Conservation (phyloP, 2,797 vertebrate species). For the Arnoldichthys spilopterus region DNA sequence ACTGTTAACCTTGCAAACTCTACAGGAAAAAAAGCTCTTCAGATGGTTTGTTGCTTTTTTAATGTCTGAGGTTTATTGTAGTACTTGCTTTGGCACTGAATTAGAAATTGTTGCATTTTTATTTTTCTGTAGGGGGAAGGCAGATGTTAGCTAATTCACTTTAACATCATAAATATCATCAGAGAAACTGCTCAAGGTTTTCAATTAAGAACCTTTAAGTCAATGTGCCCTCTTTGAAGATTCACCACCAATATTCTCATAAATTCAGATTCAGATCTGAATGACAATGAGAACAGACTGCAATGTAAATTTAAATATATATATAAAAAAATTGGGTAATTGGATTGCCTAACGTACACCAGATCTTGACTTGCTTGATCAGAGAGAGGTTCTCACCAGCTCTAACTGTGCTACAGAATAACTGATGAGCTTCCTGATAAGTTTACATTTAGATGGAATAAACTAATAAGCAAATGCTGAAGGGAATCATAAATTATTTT, state of each 20-base stretch:
- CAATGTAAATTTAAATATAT: background rate
- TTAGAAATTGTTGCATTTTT: no score
- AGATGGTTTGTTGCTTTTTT: no score
- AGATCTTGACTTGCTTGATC: background rate
- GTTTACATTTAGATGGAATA: constrained; percentile 46
- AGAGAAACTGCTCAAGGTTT: no score
- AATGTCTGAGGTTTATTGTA: no score
- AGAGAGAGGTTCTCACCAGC: constrained; percentile 10
- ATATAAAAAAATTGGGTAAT: no score
- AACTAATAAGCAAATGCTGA: constrained; percentile 17
- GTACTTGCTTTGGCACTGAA: no score
- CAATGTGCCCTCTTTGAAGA: background rate
- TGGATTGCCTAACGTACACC: background rate
- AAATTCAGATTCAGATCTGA: constrained; percentile 10
- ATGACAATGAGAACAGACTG: background rate
- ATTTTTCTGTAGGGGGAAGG: no score
- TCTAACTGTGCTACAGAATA: constrained; percentile 4
- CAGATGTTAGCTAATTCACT: background rate
- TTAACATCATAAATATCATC: background rate
- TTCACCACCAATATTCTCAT: background rate
- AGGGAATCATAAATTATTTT: constrained; percentile 17
- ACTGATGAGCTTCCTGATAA: constrained; percentile 16
- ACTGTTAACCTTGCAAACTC: background rate
- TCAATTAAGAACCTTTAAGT: no score
- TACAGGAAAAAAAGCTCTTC: background rate